Conservation (phyloP, 2,797 vertebrate species). For the Sphenodon punctatus region DNA sequence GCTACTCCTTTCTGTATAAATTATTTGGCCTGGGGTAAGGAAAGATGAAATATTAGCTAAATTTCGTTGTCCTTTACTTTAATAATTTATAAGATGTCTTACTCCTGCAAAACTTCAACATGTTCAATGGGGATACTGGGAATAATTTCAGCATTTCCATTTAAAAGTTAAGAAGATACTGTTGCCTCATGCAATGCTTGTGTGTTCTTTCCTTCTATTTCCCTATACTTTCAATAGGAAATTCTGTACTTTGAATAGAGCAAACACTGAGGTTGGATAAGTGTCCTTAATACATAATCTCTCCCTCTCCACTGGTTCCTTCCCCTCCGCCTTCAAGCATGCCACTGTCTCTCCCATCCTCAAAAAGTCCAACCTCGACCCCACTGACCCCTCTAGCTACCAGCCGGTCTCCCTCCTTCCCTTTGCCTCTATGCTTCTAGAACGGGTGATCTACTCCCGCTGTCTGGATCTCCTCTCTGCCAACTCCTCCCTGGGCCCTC, state of each 20-base stretch:
- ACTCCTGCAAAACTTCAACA: background rate
- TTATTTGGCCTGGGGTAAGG: background rate
- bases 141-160: background rate
- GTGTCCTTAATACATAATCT: too few species aligned
- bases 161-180: background rate
- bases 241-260: conserved; percentile 18
- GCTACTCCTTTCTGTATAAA: background rate
- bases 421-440: too few species aligned
- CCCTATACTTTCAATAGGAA: background rate
- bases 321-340: too few species aligned
- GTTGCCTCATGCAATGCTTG: background rate
- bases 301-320: too few species aligned
- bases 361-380: too few species aligned
- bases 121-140: background rate
- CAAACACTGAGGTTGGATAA: background rate
- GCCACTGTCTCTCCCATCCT: too few species aligned
- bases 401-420: too few species aligned
- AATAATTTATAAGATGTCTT: background rate
- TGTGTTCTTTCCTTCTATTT: background rate
- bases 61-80: background rate
- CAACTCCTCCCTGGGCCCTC: too few species aligned
- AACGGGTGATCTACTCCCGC: too few species aligned
- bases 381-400: too few species aligned
- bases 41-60: background rate
- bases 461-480: too few species aligned